Base-by-base conservation (phyloP, 2,797 vertebrate genomes). In the Gymnothorax reevesii region DNA sequence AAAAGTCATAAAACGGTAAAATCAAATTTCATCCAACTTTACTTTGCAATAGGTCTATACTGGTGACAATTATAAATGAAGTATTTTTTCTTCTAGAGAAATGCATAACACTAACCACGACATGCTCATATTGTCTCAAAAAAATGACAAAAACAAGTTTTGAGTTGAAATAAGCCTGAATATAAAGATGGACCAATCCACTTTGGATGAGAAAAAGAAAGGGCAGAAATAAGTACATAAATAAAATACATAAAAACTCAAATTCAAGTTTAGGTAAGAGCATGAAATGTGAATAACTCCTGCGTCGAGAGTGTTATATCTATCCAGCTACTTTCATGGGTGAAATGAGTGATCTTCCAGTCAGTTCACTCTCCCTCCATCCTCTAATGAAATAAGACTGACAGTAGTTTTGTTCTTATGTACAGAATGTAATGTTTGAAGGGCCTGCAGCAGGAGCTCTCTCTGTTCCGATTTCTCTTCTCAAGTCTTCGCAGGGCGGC, bases 21-120 rank as follows among this genome's bases (percentile, higher is more conserved):
- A 90, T 91, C 86, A 88, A 91, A 89, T 91, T 87, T 84, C 87
- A 90, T 87, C 86, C 73, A 88, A 91, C 88, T 89, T 86, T 89
- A 89, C 25, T 22, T 69, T 25, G 87, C 91, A 89, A 88, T 85
- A 79, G 91, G 87, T 90, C 88, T 91, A 77, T 86, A 90, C 89
- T 90, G 90, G 69, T 86, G 79, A 87, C 87, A 88, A 90, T 89
- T 92, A 90, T 83, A 90, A 90, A 89, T 89, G 89, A 92, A 91
- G 90, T 88, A 86, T 87, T 88, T 77, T 77, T 13, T 77, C 2
- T 20, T 42, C 73, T 52, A 15, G 52, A 77, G 33, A 10, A 33
- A 73, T 69, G n/a, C 8, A 69, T 69, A 25, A 7, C 64, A 25
- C 8, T n/a, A 69, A 69, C n/a, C n/a, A 69, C 1, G 25, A 69